These are phyloP conservation scores for Parelbella ahira DNA, from an alignment of 2,888 invertebrate genomes.

Conservation along the genomic window DNA sequence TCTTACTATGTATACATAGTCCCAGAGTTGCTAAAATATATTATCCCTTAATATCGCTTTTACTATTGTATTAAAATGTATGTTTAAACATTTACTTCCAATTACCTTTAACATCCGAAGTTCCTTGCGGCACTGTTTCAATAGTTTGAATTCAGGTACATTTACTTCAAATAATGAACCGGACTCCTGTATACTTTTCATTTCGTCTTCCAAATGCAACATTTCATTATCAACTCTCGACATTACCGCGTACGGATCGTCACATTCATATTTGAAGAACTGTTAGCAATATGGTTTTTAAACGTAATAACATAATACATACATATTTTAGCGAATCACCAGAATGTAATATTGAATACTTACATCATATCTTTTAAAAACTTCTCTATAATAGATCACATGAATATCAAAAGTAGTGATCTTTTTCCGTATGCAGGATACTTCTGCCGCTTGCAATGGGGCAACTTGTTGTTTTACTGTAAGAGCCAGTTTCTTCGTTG, in stretches of 20 bases:
- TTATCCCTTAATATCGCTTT: too few relatives aligned
- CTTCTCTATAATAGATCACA: slow-evolving; percentile 92
- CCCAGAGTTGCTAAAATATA: slow-evolving; percentile 93
- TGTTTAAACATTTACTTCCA: too few relatives aligned
- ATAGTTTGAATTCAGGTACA: slow-evolving; percentile 95
- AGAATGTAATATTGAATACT: too few relatives aligned
- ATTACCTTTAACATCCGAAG: slow-evolving; percentile 90
- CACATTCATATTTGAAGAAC: slow-evolving; percentile 88
- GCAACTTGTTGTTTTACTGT: slow-evolving; percentile 97
- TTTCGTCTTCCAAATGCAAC: slow-evolving; percentile 89
- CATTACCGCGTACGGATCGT: slow-evolving; percentile 86
- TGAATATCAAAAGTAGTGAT: slow-evolving; percentile 91
- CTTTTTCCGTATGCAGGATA: slow-evolving; percentile 92
- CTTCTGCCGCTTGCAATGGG: slow-evolving; percentile 96
- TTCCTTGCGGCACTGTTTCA: slow-evolving; percentile 95
- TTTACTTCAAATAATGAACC: slow-evolving; percentile 97
- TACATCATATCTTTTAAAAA: slow-evolving; percentile 87
- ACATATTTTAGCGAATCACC: too few relatives aligned
- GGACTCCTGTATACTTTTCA: slow-evolving; percentile 92
- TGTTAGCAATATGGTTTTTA: slow-evolving; percentile 40
- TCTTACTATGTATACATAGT: slow-evolving; percentile 93
- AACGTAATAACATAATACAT: too few relatives aligned
- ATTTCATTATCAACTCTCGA: slow-evolving; percentile 90
- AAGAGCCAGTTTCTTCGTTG: slow-evolving; percentile 94
- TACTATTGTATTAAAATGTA: too few relatives aligned